These are phyloP conservation scores for Calameuta idolon DNA, from an alignment of 2,888 invertebrate species.

Conservation along the genomic window DNA sequence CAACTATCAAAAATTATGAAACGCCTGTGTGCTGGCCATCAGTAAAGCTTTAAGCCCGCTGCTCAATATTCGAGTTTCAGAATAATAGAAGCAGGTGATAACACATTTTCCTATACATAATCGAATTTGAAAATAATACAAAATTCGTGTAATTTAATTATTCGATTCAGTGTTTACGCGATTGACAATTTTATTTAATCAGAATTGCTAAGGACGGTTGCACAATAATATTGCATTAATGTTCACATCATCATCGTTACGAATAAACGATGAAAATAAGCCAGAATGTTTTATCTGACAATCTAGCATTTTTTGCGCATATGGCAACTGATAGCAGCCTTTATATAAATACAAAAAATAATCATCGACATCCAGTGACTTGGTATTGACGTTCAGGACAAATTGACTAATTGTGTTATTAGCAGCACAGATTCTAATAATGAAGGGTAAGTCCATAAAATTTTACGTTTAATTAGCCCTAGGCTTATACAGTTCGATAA, in stretches of 20 bases:
- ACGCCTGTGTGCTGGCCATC: neutral
- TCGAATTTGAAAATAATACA: neutral
- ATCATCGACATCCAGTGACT: neutral
- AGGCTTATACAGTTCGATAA: neutral
- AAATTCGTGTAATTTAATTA: neutral
- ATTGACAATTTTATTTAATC: neutral
- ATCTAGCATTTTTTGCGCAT: neutral
- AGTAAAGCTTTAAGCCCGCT: neutral
- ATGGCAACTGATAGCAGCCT: neutral
- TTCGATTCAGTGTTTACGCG: neutral
- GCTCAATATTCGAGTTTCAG: neutral
- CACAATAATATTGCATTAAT: neutral
- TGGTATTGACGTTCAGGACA: neutral
- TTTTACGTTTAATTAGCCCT: neutral
- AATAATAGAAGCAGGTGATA: neutral
- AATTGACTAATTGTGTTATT: neutral
- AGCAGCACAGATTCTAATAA: neutral
- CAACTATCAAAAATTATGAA: neutral
- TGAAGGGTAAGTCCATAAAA: neutral
- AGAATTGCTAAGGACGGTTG: neutral
- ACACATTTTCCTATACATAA: neutral
- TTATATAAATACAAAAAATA: neutral
- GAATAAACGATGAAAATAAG: neutral
- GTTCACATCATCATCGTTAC: neutral
- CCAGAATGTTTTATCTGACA: neutral